Evolutionary conservation across 2,113 vertebrate species (phyloP).

Genomic region (Gadus chalcogrammus): DNA sequence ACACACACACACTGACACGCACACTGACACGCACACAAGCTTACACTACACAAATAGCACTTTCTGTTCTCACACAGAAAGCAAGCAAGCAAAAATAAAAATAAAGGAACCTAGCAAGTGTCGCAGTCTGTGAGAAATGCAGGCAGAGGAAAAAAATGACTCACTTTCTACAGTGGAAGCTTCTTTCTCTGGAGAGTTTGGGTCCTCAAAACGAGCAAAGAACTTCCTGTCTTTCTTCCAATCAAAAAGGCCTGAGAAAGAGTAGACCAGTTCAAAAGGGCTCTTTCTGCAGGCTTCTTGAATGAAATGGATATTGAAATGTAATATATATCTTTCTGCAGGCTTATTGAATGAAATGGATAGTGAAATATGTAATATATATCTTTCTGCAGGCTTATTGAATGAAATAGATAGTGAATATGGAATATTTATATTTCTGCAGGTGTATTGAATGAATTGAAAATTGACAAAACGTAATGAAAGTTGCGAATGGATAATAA

Average conservation of each 20-base stretch:
- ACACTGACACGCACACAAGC: conserved; percentile 21
- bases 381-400: no score
- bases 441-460: background rate
- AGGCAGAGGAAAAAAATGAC: conserved; percentile 14
- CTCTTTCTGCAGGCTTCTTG: background rate
- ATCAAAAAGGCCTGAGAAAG: conserved; percentile 68
- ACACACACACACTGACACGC: conserved; percentile 22
- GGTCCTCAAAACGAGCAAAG: conserved; percentile 66
- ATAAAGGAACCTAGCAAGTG: background rate
- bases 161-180: conserved; percentile 64
- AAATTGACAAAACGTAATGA: background rate
- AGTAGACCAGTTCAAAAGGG: background rate
- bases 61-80: conserved; percentile 1
- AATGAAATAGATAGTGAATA: no score
- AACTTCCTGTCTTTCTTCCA: conserved; percentile 74
- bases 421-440: no score
- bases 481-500: no score
- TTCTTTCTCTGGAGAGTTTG: conserved; percentile 55
- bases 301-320: background rate
- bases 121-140: background rate
- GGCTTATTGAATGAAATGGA: no score
- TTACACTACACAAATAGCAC: conserved; percentile 4
- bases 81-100: conserved; percentile 7
- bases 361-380: no score
- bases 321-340: no score